Evolutionary conservation across 2,113 vertebrate species (phyloP), one percentile per base, ranked within the genome.

Genomic region (Triplophysa dalaica): DNA sequence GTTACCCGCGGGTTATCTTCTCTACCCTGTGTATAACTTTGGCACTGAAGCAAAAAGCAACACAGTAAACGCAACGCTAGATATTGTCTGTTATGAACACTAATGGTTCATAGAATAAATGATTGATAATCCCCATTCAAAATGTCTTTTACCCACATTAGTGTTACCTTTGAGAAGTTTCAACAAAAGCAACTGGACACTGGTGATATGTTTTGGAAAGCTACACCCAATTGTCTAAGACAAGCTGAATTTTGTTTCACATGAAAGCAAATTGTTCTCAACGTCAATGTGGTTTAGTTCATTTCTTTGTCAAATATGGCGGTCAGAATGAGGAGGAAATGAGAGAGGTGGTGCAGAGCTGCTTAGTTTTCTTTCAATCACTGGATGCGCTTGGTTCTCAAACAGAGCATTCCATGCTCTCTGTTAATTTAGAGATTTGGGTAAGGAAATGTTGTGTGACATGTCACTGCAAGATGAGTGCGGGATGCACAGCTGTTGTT

Each of bases 401-500:
- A 84, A 89, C 81, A 56, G 45, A 58, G 85, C 82, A 64, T 90
- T 89, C 88, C 87, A 86, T 83, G 87, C 89, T 79, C 88, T 93
- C 91, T 89, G 90, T 91, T 90, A 87, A 89, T 91, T 92, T 90
- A 81, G 43, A 79, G 86, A 89, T 90, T 90, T 17, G 64, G 83
- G 87, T 81, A 74, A 83, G 87, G 86, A 88, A 88, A 90, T 89
- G 80, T 75, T 85, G 86, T 92, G 91, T 93, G 90, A 93, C 89
- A 88, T 94, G 92, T 92, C 86, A 90, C 88, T 19, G 81, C 75
- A 8, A 86, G 83, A 63, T 81, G 87, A 87, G 89, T 93, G n/a
- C n/a, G n/a, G n/a, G n/a, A n/a, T 87, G 83, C 91, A 90, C 93
- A 94, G 92, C 91, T 91, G 93, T 88, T 89, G 84, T 26, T 84